Base-by-base conservation (phyloP, 2,797 vertebrate species). In the Danio choprae region DNA sequence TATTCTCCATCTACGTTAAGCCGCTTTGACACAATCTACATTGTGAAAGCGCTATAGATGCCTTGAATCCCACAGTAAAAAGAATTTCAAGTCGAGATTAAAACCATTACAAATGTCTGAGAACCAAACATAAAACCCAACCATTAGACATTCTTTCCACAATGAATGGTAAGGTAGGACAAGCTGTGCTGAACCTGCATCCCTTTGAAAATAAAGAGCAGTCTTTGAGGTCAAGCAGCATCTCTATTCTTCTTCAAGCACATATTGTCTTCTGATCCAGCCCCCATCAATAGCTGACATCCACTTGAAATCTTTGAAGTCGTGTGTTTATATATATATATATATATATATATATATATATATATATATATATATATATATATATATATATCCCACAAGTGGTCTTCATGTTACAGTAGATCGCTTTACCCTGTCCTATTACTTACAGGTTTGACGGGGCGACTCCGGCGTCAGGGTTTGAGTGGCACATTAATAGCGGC, bases 261-360 rank as follows among this genome's bases (percentile, higher is more conserved):
- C 84, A 86, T 50, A 87, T 83, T 63, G 86, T 91, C 87, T 83
- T 80, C 82, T 79, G 82, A 86, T 56, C 73, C 73, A 77, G 73
- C 78, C 50, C 51, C 77, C 81, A 64, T 87, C 88, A 58, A 83
- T 65, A 84, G 83, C 84, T 90, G 87, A 90, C 89, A 90, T 86
- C 84, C 88, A 89, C 89, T 92, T 89, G 82, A 91, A 87, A 82
- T 65, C 83, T 88, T 87, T 90, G 77, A 91, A 90, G 88, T 85
- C 63, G 85, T 89, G 88, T 91, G 88, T 91, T 89, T 87, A 92
- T 83, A 46, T 29, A 29, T 29, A n/a, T n/a, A n/a, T n/a, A 89
- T 87, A 92, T 83, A 46, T n/a, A 87, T 5, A 89, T 87, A 92
- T 83, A 46, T 29, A 29, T 29, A n/a, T n/a, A n/a, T n/a, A 89